Evolutionary conservation across 2,113 vertebrate species (phyloP), one percentile per base, ranked within the genome.

Genomic region (Oryzias celebensis): DNA sequence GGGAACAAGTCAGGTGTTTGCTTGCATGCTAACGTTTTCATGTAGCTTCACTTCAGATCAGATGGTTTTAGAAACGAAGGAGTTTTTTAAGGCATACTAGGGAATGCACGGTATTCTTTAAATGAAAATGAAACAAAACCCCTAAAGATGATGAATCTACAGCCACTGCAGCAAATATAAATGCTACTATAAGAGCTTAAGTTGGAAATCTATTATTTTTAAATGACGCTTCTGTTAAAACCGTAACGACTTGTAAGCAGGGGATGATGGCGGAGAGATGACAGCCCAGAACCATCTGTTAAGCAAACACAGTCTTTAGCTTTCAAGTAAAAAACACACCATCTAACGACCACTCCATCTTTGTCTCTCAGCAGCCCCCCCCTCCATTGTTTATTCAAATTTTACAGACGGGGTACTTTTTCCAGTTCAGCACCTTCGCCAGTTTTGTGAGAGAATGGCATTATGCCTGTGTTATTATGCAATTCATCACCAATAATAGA

Each of bases 401-500:
- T 91, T 89, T 89, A 88, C 81, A 84, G 84, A 84, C 73, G 82
- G 86, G 84, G 90, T 91, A 86, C 89, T 90, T 91, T 92, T 91
- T 91, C 88, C 92, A 92, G 88, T 92, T 93, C 90, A 90, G 88
- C 90, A 93, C 90, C 91, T 92, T 90, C 88, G 84, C 90, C 86
- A 88, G 86, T 92, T 91, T 89, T 83, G 88, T 84, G 88, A 88
- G 89, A 90, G 91, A 92, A 89, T 89, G 86, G 90, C 92, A 93
- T 93, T 92, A 93, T 91, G 90, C 89, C 83, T 73, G 88, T 85
- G 90, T 93, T 93, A 93, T 93, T 92, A 92, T 92, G 91, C 91
- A 92, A 92, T 93, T 93, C 91, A 93, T 93, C 92, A 93, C 91
- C 90, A 91, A 93, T 93, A 93, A 92, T 92, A 92, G 92, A 93